A percentile compares a stretch with the other conserved stretches of the same genome.
phyloP scores from a whole-genome alignment of 92 coral and sea anemone genomes.

The Plumapathes pennacea region DNA sequence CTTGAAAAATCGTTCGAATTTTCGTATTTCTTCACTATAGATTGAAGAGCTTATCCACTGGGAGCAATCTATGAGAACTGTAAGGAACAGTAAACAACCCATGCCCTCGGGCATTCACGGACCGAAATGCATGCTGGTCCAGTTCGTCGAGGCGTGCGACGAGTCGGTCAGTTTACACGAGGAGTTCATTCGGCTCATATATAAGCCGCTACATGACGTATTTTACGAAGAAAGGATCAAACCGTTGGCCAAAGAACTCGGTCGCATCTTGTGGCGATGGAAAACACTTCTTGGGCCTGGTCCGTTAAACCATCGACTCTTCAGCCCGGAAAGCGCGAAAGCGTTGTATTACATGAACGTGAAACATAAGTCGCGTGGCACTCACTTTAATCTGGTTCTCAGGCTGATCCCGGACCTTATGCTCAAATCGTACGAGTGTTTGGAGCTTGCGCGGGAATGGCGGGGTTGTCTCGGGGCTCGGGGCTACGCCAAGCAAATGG shows the following conservation, averaged over 20 bases:
- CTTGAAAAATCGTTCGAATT: no score
- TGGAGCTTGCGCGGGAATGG: conserved; percentile 73
- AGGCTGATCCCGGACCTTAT: conserved; percentile 76
- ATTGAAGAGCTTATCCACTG: conserved; percentile 70
- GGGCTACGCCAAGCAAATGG: conserved; percentile 77
- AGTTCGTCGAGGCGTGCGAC: conserved; percentile 59
- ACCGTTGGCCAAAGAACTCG: conserved; percentile 36
- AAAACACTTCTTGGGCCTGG: conserved; percentile 64
- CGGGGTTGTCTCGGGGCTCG: conserved; percentile 53
- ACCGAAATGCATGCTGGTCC: conserved; percentile 60
- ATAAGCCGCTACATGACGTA: conserved; percentile 55
- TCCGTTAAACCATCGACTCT: conserved; percentile 62
- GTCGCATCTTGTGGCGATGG: conserved; percentile 63
- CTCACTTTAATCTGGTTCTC: conserved; percentile 65
- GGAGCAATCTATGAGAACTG: conserved; percentile 46
- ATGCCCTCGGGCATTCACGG: not conserved
- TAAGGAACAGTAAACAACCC: conserved; percentile 15
- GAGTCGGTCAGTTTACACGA: conserved; percentile 53
- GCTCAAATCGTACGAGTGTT: conserved; percentile 69
- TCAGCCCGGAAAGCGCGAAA: conserved; percentile 64
- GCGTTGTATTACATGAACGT: conserved; percentile 61
- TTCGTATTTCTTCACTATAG: conserved; percentile 18
- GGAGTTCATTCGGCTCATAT: conserved; percentile 51
- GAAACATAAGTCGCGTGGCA: conserved; percentile 45
- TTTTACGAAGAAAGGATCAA: conserved; percentile 53